Conservation (phyloP, 2,888 invertebrate species). For the Cryptophagus acutangulus region DNA sequence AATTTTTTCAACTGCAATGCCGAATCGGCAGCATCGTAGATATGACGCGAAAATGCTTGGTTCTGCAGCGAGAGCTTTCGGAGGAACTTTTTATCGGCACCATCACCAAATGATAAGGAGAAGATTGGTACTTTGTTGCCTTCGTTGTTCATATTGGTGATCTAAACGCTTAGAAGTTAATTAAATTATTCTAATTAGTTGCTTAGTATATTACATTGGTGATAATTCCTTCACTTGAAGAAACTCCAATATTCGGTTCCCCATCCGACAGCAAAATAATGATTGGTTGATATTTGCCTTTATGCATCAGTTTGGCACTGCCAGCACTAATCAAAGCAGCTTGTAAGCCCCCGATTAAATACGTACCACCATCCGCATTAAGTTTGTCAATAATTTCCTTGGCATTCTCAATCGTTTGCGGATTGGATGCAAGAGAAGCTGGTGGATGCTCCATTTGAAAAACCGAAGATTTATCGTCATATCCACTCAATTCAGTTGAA, state of each 20-base stretch:
- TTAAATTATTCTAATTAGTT: background rate
- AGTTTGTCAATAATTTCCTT: constrained; percentile 52
- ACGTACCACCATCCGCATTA: constrained; percentile 55
- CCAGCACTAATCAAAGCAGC: constrained; percentile 44
- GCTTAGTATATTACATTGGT: background rate
- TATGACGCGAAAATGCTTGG: constrained; percentile 61
- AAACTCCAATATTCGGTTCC: constrained; percentile 56
- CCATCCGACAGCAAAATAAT: constrained; percentile 63
- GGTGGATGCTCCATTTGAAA: constrained; percentile 39
- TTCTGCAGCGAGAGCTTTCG: constrained; percentile 59
- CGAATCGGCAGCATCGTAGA: constrained; percentile 64
- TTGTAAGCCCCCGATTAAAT: constrained; percentile 59
- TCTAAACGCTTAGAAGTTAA: constrained; percentile 11
- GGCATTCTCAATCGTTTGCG: constrained; percentile 55
- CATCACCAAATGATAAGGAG: constrained; percentile 62
- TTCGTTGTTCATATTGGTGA: constrained; percentile 50
- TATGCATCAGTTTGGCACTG: constrained; percentile 19
- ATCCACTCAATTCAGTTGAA: background rate
- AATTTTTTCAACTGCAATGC: constrained; percentile 60
- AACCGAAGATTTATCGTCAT: constrained; percentile 28
- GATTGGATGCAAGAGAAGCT: constrained; percentile 52
- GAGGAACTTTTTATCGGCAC: constrained; percentile 60
- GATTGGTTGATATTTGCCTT: constrained; percentile 50
- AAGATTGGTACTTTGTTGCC: constrained; percentile 49
- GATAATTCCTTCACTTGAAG: constrained; percentile 48